These are phyloP conservation scores for Carcinoscorpius rotundicauda DNA, from an alignment of 1,140 invertebrate species.

Conservation along the genomic window DNA sequence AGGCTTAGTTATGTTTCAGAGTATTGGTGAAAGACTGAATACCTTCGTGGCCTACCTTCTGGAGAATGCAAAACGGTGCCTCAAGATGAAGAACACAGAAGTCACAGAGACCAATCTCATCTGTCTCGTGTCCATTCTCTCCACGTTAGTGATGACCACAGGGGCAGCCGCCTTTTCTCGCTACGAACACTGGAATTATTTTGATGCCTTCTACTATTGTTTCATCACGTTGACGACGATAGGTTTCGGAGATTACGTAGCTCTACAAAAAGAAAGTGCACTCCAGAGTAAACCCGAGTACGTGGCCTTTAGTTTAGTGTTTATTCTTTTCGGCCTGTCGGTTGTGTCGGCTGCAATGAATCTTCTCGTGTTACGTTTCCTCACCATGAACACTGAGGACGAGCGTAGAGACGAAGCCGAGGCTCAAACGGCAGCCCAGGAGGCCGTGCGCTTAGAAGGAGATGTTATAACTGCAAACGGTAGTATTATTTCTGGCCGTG, in stretches of 20 bases:
- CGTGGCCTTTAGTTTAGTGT: constrained; percentile 94
- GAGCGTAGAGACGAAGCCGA: constrained; percentile 94
- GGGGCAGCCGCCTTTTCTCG: constrained; percentile 89
- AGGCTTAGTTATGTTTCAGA: constrained; percentile 96
- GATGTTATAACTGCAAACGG: constrained; percentile 70
- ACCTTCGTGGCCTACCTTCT: constrained; percentile 91
- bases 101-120: constrained; percentile 84
- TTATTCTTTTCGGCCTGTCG: constrained; percentile 96
- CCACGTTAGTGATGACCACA: constrained; percentile 85
- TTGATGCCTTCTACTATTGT: constrained; percentile 97
- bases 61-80: constrained; percentile 63
- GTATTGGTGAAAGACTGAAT: constrained; percentile 91
- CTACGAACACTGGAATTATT: constrained; percentile 95
- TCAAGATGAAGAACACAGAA: constrained; percentile 40
- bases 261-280: constrained; percentile 67
- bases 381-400: constrained; percentile 95
- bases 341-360: constrained; percentile 98
- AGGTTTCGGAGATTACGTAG: constrained; percentile 52
- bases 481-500: constrained; percentile 43
- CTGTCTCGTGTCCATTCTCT: constrained; percentile 86
- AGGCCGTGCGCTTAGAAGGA: constrained; percentile 72
- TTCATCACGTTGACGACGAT: constrained; percentile 97
- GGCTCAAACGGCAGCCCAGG: constrained; percentile 49
- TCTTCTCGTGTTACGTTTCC: constrained; percentile 90
- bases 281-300: constrained; percentile 93